A percentile compares a stretch with the other conserved stretches of the same genome.
phyloP scores from a whole-genome alignment of 2,888 invertebrate species.

The Athetis lepigone region DNA sequence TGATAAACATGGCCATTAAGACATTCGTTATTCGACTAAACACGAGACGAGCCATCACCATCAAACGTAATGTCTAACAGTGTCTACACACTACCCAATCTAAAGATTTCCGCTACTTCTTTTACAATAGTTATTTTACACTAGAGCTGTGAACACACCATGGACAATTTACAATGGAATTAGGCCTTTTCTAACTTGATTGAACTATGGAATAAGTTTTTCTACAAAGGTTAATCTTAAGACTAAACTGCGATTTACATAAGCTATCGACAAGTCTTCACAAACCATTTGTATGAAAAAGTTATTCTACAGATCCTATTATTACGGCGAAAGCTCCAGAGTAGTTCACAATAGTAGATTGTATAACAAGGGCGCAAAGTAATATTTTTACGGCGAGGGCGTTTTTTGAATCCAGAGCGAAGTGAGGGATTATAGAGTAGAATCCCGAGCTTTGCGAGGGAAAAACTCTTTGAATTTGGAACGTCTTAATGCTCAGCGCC shows the following conservation, averaged over 20 bases:
- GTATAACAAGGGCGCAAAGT: too few relatives aligned
- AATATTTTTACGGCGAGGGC: too few relatives aligned
- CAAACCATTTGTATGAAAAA: slow-evolving; percentile 21
- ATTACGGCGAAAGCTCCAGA: too few relatives aligned
- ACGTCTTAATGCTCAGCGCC: too few relatives aligned
- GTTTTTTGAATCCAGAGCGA: too few relatives aligned
- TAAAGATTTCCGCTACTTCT: slow-evolving; percentile 71
- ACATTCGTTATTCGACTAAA: slow-evolving; percentile 72
- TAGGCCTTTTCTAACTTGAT: slow-evolving; percentile 59
- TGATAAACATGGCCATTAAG: slow-evolving; percentile 74
- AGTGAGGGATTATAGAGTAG: too few relatives aligned
- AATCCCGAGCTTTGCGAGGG: too few relatives aligned
- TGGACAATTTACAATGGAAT: slow-evolving; percentile 58
- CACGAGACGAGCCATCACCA: slow-evolving; percentile 67
- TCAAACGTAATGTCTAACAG: slow-evolving; percentile 66
- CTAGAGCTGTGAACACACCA: slow-evolving; percentile 79
- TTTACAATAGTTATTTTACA: slow-evolving; percentile 70
- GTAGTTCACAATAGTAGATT: too few relatives aligned
- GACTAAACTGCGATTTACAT: slow-evolving; percentile 51
- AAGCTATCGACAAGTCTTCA: slow-evolving; percentile 36
- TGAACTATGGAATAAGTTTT: slow-evolving; percentile 20
- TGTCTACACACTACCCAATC: slow-evolving; percentile 69
- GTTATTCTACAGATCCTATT: slow-evolving; percentile 9
- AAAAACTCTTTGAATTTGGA: too few relatives aligned
- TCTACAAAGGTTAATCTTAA: slow-evolving; percentile 31